A percentile compares a stretch with the other conserved stretches of the same genome.
Evolutionary conservation across 1,140 invertebrate species (phyloP).

Genomic region (Matsumurasca onukii): DNA sequence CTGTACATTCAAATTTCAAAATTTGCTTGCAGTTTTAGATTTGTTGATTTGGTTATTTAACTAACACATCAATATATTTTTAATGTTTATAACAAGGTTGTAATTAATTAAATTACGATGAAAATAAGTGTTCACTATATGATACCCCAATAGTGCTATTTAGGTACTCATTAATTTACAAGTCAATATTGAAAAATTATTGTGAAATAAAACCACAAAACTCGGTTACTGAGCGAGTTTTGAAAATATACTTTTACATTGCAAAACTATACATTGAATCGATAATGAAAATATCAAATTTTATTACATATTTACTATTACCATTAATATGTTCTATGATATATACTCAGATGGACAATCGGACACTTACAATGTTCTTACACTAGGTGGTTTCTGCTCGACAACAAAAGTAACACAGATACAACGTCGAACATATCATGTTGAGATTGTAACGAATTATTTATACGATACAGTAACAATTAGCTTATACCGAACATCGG

Average conservation of each 20-base stretch:
- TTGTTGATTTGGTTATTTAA: no score
- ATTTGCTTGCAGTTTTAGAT: no score
- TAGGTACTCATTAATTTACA: not conserved
- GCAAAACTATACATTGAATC: slow-evolving; percentile 5
- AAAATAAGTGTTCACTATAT: no score
- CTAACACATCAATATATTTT: no score
- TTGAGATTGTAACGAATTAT: not conserved
- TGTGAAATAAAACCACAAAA: no score
- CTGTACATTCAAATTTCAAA: no score
- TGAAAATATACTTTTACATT: not conserved
- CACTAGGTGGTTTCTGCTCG: slow-evolving; percentile 3
- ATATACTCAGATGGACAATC: slow-evolving; percentile 16
- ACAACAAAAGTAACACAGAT: not conserved
- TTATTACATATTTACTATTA: slow-evolving; percentile 10
- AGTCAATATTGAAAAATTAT: no score
- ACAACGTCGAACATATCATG: slow-evolving; percentile 3
- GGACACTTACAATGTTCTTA: slow-evolving; percentile 24
- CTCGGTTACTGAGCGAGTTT: not conserved
- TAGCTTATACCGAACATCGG: not conserved
- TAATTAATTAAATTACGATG: no score
- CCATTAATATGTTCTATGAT: slow-evolving; percentile 15
- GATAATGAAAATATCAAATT: slow-evolving; percentile 6
- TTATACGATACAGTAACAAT: not conserved
- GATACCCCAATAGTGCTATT: not conserved
- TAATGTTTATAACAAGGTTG: no score